These are phyloP conservation scores for Caenorhabditis briggsae DNA, from an alignment of 1,140 invertebrate species.

Conservation along the genomic window DNA sequence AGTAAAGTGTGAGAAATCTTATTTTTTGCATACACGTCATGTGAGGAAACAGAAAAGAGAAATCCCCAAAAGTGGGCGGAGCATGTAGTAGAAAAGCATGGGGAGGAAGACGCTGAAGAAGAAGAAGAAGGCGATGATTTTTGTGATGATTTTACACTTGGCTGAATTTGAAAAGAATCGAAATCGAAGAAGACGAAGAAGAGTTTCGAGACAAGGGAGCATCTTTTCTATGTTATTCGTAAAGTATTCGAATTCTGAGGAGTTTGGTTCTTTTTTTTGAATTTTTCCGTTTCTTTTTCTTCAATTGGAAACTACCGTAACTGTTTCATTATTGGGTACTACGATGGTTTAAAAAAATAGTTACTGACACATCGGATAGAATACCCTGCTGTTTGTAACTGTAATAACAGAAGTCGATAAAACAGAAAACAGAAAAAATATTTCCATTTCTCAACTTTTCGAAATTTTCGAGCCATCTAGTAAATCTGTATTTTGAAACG, in stretches of 20 bases:
- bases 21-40: slow-evolving; percentile 4
- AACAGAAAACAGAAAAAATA: no score
- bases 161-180: slow-evolving; percentile 52
- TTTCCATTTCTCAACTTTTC: no score
- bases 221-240: not conserved
- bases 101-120: not conserved
- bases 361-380: no score
- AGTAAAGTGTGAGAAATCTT: slow-evolving; percentile 36
- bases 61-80: not conserved
- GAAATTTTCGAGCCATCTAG: no score
- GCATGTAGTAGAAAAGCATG: slow-evolving; percentile 8
- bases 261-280: not conserved
- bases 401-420: no score
- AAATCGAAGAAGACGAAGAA: not conserved
- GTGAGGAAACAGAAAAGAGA: not conserved
- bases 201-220: slow-evolving; percentile 4
- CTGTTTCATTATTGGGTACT: no score
- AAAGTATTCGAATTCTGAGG: not conserved
- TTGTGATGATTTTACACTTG: slow-evolving; percentile 46
- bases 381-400: no score
- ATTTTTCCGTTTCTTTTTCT: not conserved
- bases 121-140: slow-evolving; percentile 1
- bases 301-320: no score
- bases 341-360: no score
- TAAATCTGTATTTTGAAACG: no score